Conservation (phyloP, 2,113 vertebrate species). For the Tricholaema leucomelas region DNA sequence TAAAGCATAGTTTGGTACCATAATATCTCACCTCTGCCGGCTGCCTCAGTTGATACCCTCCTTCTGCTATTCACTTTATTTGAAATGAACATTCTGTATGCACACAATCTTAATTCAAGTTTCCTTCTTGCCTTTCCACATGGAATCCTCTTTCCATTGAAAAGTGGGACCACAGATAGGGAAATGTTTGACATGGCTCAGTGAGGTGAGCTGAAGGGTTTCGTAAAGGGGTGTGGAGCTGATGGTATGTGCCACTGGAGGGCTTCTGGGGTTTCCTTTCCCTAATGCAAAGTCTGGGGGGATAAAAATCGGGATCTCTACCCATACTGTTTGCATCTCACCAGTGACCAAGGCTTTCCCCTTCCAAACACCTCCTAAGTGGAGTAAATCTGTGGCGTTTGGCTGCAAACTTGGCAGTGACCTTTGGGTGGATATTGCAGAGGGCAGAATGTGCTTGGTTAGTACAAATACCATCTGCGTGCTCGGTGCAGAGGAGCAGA, state of each 20-base stretch:
- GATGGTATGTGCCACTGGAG: not conserved
- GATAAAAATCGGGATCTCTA: not conserved
- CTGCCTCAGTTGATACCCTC: not conserved
- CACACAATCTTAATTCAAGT: not conserved
- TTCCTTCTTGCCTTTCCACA: not conserved
- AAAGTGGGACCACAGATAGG: not conserved
- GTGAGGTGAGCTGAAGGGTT: not conserved
- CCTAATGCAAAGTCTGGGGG: not conserved
- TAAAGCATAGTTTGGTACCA: not conserved
- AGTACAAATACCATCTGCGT: not conserved
- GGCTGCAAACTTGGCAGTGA: not conserved
- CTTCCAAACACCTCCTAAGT: not conserved
- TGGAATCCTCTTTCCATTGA: too few relatives aligned
- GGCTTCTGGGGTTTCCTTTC: not conserved
- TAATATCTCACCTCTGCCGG: not conserved
- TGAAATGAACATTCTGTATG: not conserved
- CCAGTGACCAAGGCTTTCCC: not conserved
- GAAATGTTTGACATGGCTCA: not conserved
- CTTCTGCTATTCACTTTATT: not conserved
- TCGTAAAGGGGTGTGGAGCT: not conserved
- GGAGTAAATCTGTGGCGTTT: not conserved
- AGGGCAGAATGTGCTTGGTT: constrained; percentile 10
- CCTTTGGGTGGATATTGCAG: not conserved
- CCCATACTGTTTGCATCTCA: not conserved
- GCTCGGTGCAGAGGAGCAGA: not conserved